Evolutionary conservation across 2,888 invertebrate genomes (phyloP).

Genomic region (Epinotia nisella): DNA sequence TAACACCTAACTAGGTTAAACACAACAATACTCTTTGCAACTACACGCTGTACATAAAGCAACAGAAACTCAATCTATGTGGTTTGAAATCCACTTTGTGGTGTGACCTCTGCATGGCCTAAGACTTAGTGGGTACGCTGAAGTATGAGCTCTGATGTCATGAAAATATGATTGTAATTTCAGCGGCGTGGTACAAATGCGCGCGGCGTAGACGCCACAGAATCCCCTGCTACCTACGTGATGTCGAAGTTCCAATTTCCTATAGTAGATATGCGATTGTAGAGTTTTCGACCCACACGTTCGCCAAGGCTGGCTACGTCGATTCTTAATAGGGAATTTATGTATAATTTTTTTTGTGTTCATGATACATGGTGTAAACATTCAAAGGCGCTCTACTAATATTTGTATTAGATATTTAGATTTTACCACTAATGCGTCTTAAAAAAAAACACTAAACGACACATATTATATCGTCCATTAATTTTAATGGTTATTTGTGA

Average conservation of each 20-base stretch:
- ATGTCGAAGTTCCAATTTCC: constrained; percentile 52
- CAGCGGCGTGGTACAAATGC: not conserved
- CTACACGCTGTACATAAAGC: constrained; percentile 45
- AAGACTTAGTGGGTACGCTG: constrained; percentile 43
- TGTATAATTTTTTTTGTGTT: not conserved
- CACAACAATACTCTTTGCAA: constrained; percentile 43
- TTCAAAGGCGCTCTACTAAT: too few species aligned
- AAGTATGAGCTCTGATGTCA: constrained; percentile 2
- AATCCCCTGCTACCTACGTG: constrained; percentile 56
- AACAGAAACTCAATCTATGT: constrained; percentile 65
- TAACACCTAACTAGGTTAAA: constrained; percentile 41
- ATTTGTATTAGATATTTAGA: too few species aligned
- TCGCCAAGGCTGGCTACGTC: constrained; percentile 1
- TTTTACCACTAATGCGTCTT: too few species aligned
- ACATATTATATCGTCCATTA: too few species aligned
- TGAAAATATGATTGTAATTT: constrained; percentile 43
- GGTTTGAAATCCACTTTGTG: constrained; percentile 71
- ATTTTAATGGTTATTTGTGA: not conserved
- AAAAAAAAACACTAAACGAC: too few species aligned
- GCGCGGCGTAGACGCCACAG: constrained; percentile 48
- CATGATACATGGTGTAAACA: not conserved
- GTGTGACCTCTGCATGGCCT: constrained; percentile 56
- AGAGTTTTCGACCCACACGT: constrained; percentile 18
- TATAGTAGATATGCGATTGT: constrained; percentile 31
- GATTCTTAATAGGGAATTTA: not conserved